These are phyloP conservation scores for Ptychobarbus kaznakovi DNA, from an alignment of 2,797 vertebrate genomes.

Conservation along the genomic window DNA sequence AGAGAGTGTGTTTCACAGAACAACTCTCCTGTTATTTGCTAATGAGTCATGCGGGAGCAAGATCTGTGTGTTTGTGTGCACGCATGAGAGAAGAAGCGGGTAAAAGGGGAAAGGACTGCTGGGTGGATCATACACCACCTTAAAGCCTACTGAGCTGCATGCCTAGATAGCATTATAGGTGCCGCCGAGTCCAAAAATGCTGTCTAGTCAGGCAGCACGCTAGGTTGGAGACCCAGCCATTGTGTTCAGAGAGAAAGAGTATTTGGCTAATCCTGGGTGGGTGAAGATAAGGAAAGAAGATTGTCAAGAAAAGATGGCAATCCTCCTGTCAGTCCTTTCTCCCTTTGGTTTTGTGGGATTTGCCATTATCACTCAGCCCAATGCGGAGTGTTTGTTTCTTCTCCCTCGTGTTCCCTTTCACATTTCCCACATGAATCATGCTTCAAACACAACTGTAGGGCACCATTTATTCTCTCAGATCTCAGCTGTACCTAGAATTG, in stretches of 20 bases:
- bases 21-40: neutral
- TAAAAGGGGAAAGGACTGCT: neutral
- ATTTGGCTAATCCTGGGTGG: neutral
- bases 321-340: conserved; percentile 13
- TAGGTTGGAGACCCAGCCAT: neutral
- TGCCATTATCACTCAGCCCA: neutral
- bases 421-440: conserved; percentile 4
- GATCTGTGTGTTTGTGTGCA: conserved; percentile 25
- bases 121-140: conserved; percentile 1
- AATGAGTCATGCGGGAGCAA: conserved; percentile 6
- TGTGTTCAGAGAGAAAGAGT: neutral
- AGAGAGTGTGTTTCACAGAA: conserved; percentile 4
- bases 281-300: neutral
- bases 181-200: neutral
- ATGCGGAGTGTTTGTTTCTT: neutral
- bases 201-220: neutral
- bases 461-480: conserved; percentile 15
- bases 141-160: neutral
- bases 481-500: neutral
- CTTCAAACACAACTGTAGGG: neutral
- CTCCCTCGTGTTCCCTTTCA: neutral
- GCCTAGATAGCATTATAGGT: neutral
- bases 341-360: conserved; percentile 9
- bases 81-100: conserved; percentile 32
- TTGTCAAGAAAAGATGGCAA: conserved; percentile 5